Evolutionary conservation across 1,140 invertebrate species (phyloP).

Genomic region (Odontomachus brunneus): DNA sequence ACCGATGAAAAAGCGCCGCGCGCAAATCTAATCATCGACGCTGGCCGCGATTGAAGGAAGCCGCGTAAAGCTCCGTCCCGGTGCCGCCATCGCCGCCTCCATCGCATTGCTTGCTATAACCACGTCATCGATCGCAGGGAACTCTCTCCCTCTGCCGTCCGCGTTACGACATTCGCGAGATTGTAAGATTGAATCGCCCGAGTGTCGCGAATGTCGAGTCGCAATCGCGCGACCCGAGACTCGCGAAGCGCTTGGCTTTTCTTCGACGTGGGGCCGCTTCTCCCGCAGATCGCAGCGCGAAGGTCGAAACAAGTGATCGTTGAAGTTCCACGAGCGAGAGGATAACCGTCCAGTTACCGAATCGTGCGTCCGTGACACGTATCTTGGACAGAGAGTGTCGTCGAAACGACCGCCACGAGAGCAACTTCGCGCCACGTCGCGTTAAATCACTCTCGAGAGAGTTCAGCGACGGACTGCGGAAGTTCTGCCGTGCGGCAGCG

Average conservation of each 20-base stretch:
- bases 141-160: not conserved
- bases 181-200: not conserved
- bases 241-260: not conserved
- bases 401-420: no score
- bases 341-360: no score
- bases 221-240: slow-evolving; percentile 13
- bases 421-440: no score
- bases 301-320: not conserved
- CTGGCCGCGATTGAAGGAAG: slow-evolving; percentile 34
- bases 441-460: slow-evolving; percentile 24
- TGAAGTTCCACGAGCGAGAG: not conserved
- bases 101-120: not conserved
- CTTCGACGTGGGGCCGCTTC: not conserved
- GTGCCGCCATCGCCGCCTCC: not conserved
- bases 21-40: slow-evolving; percentile 32
- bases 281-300: slow-evolving; percentile 16
- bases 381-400: slow-evolving; percentile 14
- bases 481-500: no score
- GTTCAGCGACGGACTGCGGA: not conserved
- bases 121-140: slow-evolving; percentile 2
- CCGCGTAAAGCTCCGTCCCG: slow-evolving; percentile 36
- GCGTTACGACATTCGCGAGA: slow-evolving; percentile 35
- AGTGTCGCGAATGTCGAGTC: slow-evolving; percentile 18
- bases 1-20: slow-evolving; percentile 6
- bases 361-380: no score